phyloP scores from a whole-genome alignment of 1,140 invertebrate genomes.

The Branchinecta lynchi region DNA sequence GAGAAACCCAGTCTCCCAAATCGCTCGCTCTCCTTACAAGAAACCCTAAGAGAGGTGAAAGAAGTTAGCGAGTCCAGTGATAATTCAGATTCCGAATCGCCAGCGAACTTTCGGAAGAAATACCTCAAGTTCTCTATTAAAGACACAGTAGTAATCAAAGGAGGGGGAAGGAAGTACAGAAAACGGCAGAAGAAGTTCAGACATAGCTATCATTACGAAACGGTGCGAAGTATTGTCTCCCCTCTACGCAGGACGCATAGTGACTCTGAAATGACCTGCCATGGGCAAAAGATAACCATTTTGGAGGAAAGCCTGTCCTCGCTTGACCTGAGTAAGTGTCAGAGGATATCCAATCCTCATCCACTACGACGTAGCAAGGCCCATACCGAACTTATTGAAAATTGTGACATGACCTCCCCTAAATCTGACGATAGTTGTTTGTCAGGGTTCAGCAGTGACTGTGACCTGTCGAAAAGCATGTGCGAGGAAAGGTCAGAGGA shows the following conservation, averaged over 20 bases:
- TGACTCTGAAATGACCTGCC: background rate
- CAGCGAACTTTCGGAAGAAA: background rate
- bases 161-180: background rate
- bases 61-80: conserved; percentile 43
- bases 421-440: conserved; percentile 24
- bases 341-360: conserved; percentile 20
- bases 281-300: background rate
- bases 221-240: background rate
- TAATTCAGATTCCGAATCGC: background rate
- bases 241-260: background rate
- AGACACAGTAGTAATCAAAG: background rate
- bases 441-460: conserved; percentile 29
- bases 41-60: conserved; percentile 45
- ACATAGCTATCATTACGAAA: background rate
- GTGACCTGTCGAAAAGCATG: conserved; percentile 9
- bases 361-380: conserved; percentile 33
- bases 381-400: conserved; percentile 28
- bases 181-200: background rate
- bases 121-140: background rate
- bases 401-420: background rate
- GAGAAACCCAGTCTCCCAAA: conserved; percentile 13
- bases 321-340: background rate
- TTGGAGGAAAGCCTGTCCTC: background rate
- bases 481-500: conserved; percentile 16
- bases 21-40: conserved; percentile 21